Base-by-base conservation (phyloP, 2,888 invertebrate species). In the Ditula angustiorana region DNA sequence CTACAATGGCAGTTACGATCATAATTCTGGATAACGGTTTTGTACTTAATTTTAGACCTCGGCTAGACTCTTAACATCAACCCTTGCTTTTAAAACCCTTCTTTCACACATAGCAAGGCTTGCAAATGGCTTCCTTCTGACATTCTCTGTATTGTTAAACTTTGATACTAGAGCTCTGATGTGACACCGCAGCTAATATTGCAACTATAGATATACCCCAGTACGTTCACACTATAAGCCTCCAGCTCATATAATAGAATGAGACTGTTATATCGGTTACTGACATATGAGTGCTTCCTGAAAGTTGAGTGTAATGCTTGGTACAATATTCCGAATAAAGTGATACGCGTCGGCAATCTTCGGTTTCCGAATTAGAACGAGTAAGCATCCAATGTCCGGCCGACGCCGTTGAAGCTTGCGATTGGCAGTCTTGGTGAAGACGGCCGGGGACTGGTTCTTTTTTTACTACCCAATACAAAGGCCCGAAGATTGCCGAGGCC, bases 31-130 rank as follows among this genome's bases (percentile, higher is more conserved):
- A 72, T 67, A 71, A 69, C 65, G 67, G 66, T 67, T 85, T 85
- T 84, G 81, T 85, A 84, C 83, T 85, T 71, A 67, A 74, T 69
- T 78, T 83, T 80, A 82, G 76, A 80, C 82, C 79, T 78, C 75
- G 66, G 59, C 58, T 70, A 41, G 49, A 35, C 67, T 55, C 61
- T 11, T 56, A 72, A 57, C 61, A 62, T 64, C 61, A 57, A 61
- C 62, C 7, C 37, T 66, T 57, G 69, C 50, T 60, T 26, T 58
- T 52, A 8, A 3, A 4, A 19, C 19, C 19, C 52, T 26, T 41
- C 44, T 50, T 21, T 44, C 44, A 63, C 19, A 13, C 24, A 24
- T 37, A 30, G 8, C 30, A 30, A 8, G n/a, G 8, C 5, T 26
- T 30, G 30, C 8, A 37, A 7, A 16, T 37, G 10, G 37, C 19